Evolutionary conservation across 2,113 vertebrate species (phyloP).

Genomic region (Brienomyrus longianalis): DNA sequence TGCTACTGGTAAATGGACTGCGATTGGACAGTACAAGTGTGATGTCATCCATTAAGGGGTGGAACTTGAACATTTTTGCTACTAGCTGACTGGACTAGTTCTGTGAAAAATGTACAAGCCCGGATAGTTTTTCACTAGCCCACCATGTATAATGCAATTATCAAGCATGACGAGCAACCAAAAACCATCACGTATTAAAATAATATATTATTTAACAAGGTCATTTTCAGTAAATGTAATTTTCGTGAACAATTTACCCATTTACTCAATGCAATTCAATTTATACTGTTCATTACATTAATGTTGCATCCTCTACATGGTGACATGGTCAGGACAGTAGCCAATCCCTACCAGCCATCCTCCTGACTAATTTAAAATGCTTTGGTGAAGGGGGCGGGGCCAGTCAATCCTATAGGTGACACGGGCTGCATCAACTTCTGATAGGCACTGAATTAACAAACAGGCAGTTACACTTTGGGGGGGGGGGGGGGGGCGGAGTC

Average conservation of each 20-base stretch:
- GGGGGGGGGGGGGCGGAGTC: too few relatives aligned
- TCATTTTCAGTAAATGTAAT: background rate
- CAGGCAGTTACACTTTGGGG: background rate
- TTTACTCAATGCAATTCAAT: background rate
- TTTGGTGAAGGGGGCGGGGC: background rate
- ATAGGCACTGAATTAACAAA: background rate
- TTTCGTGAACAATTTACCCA: background rate
- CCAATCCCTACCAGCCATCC: background rate
- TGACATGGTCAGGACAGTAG: background rate
- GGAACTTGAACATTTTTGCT: background rate
- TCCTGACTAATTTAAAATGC: background rate
- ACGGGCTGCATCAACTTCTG: background rate
- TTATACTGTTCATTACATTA: background rate
- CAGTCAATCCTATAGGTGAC: background rate
- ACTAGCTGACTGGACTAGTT: background rate
- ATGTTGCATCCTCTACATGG: background rate
- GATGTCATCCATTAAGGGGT: background rate
- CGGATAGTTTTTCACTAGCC: background rate
- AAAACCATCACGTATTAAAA: background rate
- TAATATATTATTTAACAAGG: background rate
- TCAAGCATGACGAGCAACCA: background rate
- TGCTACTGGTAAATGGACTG: constrained; percentile 18
- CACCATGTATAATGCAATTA: background rate
- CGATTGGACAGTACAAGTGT: background rate
- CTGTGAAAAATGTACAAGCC: background rate